phyloP scores from a whole-genome alignment of 2,797 vertebrate genomes.

The Scolopax rusticola region DNA sequence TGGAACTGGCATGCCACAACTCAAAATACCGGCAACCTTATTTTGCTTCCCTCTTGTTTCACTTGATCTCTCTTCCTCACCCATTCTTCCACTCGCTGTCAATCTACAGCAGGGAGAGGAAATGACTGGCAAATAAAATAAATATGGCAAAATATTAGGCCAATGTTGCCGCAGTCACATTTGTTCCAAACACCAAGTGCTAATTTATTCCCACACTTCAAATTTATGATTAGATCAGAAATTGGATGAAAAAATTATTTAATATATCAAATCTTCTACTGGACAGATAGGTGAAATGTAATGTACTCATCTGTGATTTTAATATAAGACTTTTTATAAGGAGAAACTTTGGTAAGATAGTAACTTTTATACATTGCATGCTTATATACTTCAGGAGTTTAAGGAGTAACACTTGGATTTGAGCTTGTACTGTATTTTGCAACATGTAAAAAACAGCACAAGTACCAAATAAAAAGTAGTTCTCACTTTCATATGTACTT shows the following conservation, averaged over 20 bases:
- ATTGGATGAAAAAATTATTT: not conserved
- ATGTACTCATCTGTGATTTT: not conserved
- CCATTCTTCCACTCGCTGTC: not conserved
- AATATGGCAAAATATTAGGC: not conserved
- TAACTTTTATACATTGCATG: not conserved
- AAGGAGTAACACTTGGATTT: not conserved
- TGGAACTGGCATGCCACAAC: not conserved
- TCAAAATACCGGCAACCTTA: not conserved
- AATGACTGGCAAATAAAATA: not conserved
- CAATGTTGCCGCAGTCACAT: not conserved
- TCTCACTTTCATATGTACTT: not conserved
- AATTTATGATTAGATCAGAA: not conserved
- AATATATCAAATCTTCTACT: not conserved
- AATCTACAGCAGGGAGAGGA: not conserved
- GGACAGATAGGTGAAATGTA: not conserved
- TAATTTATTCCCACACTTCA: not conserved
- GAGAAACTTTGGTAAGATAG: not conserved
- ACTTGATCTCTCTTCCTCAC: not conserved
- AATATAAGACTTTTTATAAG: not conserved
- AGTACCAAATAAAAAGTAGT: not conserved
- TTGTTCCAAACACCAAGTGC: not conserved
- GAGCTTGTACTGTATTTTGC: not conserved
- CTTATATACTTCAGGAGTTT: not conserved
- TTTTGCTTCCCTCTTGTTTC: not conserved
- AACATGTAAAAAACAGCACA: not conserved